Evolutionary conservation across 2,797 vertebrate species (phyloP).

Genomic region (Propithecus deckenii): DNA sequence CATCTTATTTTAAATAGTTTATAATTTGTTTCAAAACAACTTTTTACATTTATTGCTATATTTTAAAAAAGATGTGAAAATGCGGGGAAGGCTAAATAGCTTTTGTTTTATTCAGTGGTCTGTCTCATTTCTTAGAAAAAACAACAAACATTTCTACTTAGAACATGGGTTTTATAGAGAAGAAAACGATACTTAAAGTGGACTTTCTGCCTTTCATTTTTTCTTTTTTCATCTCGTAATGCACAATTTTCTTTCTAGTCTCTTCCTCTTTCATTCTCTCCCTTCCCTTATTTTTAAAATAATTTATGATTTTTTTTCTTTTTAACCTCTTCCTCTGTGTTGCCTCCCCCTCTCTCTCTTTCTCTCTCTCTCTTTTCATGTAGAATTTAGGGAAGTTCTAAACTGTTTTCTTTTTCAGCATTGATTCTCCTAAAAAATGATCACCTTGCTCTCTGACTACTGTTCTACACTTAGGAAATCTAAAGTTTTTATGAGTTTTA

Average conservation of each 20-base stretch:
- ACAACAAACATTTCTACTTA: not conserved
- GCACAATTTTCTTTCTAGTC: not conserved
- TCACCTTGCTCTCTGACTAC: not conserved
- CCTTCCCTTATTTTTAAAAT: not conserved
- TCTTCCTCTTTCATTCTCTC: not conserved
- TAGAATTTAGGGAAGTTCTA: not conserved
- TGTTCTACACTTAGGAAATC: not conserved
- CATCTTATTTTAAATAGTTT: constrained; percentile 26
- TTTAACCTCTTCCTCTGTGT: not conserved
- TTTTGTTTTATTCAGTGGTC: not conserved
- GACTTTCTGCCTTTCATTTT: not conserved
- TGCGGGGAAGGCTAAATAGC: not conserved
- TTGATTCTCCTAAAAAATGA: not conserved
- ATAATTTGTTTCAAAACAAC: not conserved
- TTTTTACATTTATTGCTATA: not conserved
- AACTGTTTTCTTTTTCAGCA: not conserved
- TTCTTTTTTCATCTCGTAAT: not conserved
- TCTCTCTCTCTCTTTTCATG: not conserved
- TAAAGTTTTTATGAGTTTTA: not conserved
- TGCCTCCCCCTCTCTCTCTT: rapidly evolving
- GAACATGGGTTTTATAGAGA: not conserved
- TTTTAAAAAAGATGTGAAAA: not conserved
- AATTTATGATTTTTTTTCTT: not conserved
- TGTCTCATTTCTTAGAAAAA: constrained; percentile 14
- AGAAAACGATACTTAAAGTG: not conserved